Evolutionary conservation across 2,113 vertebrate genomes (phyloP).

Genomic region (Indri indri): DNA sequence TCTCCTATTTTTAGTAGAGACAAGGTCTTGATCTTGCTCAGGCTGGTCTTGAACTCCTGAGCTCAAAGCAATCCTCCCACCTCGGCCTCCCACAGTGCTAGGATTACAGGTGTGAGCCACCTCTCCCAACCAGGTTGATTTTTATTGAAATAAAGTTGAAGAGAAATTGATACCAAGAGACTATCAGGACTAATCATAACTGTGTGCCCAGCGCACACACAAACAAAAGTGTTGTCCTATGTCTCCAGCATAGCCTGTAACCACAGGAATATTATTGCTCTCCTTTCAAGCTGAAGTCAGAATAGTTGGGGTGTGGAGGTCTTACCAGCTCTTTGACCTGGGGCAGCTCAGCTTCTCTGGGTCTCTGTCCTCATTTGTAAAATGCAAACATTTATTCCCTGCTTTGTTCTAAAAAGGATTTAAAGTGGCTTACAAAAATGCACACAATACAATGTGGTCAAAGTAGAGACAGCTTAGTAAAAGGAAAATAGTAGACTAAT

Average conservation of each 20-base stretch:
- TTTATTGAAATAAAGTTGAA: not conserved
- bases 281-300: not conserved
- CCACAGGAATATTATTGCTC: not conserved
- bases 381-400: not conserved
- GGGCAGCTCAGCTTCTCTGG: not conserved
- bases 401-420: slow-evolving; percentile 15
- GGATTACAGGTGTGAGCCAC: no score
- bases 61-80: no score
- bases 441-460: not conserved
- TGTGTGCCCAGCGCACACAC: not conserved
- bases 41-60: no score
- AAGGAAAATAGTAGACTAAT: not conserved
- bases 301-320: not conserved
- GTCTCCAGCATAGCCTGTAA: not conserved
- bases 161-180: not conserved
- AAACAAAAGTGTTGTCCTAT: not conserved
- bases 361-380: slow-evolving; percentile 47
- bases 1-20: no score
- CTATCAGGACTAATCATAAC: not conserved
- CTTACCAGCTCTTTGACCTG: slow-evolving; percentile 1
- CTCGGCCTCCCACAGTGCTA: no score
- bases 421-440: not conserved
- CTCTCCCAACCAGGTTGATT: not conserved
- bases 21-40: no score
- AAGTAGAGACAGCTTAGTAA: not conserved